These are phyloP conservation scores for Coluber constrictor DNA, from an alignment of 2,797 vertebrate species.

Conservation along the genomic window DNA sequence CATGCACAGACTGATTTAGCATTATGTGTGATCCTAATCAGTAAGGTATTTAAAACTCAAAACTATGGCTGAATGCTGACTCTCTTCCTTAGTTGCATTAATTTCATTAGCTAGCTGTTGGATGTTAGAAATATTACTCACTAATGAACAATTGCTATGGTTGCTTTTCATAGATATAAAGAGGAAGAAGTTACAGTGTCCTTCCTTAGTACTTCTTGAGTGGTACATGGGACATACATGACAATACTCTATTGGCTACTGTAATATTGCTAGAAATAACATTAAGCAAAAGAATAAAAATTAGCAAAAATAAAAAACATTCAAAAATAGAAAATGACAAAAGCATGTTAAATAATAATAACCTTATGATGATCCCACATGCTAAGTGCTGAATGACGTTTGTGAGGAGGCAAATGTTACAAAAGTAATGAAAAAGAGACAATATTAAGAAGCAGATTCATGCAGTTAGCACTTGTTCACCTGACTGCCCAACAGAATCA, in stretches of 20 bases:
- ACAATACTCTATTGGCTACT: slow-evolving; percentile 59
- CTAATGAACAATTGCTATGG: neutral
- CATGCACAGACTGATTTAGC: neutral
- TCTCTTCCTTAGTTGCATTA: neutral
- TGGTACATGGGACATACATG: slow-evolving; percentile 24
- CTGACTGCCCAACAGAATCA: slow-evolving; percentile 97
- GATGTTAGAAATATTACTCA: neutral
- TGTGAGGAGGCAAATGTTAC: slow-evolving; percentile 62
- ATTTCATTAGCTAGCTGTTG: neutral
- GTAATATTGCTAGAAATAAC: slow-evolving; percentile 37
- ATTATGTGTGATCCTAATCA: neutral
- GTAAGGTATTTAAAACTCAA: neutral
- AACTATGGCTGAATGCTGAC: slow-evolving; percentile 9
- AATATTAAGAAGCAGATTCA: slow-evolving; percentile 71
- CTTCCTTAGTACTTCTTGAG: slow-evolving; percentile 32
- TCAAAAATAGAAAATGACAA: slow-evolving; percentile 63
- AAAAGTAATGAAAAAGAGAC: slow-evolving; percentile 62
- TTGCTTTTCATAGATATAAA: slow-evolving; percentile 1
- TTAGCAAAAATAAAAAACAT: slow-evolving; percentile 61
- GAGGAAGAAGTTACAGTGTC: slow-evolving; percentile 5
- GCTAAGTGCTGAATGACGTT: slow-evolving; percentile 64
- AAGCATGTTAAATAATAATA: slow-evolving; percentile 60
- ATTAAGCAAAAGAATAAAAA: slow-evolving; percentile 22
- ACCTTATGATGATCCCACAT: slow-evolving; percentile 68
- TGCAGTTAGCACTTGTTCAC: slow-evolving; percentile 92